A percentile compares a stretch with the other conserved stretches of the same genome.
These are phyloP conservation scores for Aphaenogaster rudis DNA, from an alignment of 1,140 invertebrate species.

Conservation along the genomic window DNA sequence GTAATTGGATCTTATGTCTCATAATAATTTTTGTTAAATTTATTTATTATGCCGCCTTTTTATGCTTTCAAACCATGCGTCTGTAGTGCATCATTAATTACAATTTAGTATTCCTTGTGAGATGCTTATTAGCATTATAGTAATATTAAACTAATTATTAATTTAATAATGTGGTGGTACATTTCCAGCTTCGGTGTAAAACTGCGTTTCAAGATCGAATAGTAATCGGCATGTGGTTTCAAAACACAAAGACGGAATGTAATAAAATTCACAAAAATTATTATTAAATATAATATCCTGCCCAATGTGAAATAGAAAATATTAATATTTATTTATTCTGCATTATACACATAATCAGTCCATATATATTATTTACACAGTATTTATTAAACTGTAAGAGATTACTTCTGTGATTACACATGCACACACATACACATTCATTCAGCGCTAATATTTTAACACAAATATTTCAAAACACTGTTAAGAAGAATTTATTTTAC, in stretches of 20 bases:
- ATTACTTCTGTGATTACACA: background rate
- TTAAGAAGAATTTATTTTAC: constrained; percentile 38
- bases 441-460: background rate
- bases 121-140: background rate
- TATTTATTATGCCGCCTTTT: background rate
- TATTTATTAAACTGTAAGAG: background rate
- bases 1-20: background rate
- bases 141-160: background rate
- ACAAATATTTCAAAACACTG: constrained; percentile 33
- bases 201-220: background rate
- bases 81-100: background rate
- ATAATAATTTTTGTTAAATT: background rate
- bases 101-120: background rate
- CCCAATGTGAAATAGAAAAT: background rate
- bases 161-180: background rate
- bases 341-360: background rate
- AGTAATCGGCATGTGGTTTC: background rate
- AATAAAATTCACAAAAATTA: background rate
- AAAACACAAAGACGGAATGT: background rate
- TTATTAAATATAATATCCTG: background rate
- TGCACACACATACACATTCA: too few relatives aligned
- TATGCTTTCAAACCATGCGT: background rate
- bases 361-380: background rate
- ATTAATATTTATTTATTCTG: background rate
- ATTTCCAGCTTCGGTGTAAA: background rate